phyloP scores from a whole-genome alignment of 2,113 vertebrate genomes.

The Hemibates koningsi region DNA sequence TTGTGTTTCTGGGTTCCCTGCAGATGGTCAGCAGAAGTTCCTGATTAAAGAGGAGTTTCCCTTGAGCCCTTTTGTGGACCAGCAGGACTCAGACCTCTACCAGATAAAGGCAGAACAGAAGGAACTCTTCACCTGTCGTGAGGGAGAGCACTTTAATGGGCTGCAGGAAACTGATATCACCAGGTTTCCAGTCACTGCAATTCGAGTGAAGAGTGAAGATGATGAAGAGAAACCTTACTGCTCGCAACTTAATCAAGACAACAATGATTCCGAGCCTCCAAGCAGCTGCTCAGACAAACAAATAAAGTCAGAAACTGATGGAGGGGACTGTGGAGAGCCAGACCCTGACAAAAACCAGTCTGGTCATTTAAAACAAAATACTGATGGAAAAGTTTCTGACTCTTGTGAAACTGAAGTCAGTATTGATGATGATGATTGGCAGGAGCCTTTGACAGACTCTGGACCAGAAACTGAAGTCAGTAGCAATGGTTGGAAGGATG shows the following conservation, averaged over 20 bases:
- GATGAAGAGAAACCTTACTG: background rate
- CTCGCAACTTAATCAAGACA: background rate
- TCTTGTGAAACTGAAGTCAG: background rate
- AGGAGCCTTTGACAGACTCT: background rate
- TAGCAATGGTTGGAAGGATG: background rate
- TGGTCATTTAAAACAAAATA: background rate
- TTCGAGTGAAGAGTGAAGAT: background rate
- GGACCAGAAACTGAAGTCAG: background rate
- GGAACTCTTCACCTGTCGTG: background rate
- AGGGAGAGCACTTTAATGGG: background rate
- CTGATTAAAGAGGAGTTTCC: background rate
- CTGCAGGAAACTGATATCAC: background rate
- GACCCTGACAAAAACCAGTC: background rate
- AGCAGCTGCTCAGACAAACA: background rate
- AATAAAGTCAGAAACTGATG: background rate
- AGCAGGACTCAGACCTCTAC: background rate
- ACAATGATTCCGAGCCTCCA: background rate
- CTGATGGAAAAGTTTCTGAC: background rate
- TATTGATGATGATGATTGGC: background rate
- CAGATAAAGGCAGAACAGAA: background rate
- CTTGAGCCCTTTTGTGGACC: background rate
- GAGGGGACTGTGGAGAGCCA: background rate
- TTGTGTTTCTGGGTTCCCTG: background rate
- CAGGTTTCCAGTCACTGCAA: background rate
- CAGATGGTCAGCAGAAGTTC: background rate